Evolutionary conservation across 2,888 invertebrate genomes (phyloP).

Genomic region (Andrena praecox): DNA sequence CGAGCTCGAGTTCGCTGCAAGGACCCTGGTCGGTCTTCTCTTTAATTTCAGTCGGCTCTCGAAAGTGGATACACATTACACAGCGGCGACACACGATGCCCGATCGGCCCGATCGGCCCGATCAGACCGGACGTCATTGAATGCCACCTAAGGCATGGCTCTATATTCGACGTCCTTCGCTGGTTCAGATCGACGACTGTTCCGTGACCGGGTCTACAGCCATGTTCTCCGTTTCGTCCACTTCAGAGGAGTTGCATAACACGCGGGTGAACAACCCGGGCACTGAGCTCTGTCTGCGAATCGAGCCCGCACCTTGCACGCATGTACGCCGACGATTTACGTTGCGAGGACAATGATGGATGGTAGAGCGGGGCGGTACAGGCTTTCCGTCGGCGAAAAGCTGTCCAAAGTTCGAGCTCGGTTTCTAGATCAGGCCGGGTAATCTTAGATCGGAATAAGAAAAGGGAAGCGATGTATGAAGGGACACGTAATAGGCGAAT

Average conservation of each 20-base stretch:
- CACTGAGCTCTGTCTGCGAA: neutral
- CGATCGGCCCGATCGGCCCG: neutral
- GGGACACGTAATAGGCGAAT: slow-evolving; percentile 5
- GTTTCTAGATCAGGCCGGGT: too few species aligned
- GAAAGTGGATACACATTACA: slow-evolving; percentile 4
- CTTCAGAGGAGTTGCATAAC: slow-evolving; percentile 42
- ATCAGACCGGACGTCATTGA: slow-evolving; percentile 38
- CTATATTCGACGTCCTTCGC: slow-evolving; percentile 53
- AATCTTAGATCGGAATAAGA: neutral
- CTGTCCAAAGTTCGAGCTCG: too few species aligned
- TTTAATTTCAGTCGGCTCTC: neutral
- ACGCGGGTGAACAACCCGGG: slow-evolving; percentile 27
- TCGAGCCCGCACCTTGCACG: too few species aligned
- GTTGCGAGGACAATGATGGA: neutral
- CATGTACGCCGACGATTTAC: neutral
- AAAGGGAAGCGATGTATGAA: neutral
- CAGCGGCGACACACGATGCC: slow-evolving; percentile 1
- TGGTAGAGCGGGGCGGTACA: neutral
- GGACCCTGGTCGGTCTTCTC: neutral
- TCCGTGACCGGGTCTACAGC: slow-evolving; percentile 47
- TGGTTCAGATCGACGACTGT: slow-evolving; percentile 39
- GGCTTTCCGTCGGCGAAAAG: too few species aligned
- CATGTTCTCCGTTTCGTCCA: slow-evolving; percentile 29
- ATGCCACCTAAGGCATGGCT: slow-evolving; percentile 32
- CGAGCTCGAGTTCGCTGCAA: neutral